phyloP scores from a whole-genome alignment of 1,140 invertebrate species.

The Panonychus citri region DNA sequence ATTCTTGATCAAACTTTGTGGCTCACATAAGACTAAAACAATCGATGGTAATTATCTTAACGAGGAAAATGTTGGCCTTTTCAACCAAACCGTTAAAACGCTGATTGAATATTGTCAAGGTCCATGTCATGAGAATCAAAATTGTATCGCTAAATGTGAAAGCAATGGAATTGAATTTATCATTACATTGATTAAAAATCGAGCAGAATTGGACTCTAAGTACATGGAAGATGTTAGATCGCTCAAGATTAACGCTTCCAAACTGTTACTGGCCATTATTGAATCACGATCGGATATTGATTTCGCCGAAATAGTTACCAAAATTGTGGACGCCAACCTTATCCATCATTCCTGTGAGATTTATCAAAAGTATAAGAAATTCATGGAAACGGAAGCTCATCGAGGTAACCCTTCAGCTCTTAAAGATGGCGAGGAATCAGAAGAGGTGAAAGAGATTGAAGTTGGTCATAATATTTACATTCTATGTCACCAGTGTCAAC shows the following conservation, averaged over 20 bases:
- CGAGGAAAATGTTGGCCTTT: slow-evolving; percentile 83
- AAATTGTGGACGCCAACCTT: slow-evolving; percentile 25
- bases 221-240: slow-evolving; percentile 92
- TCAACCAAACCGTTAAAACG: slow-evolving; percentile 92
- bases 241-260: slow-evolving; percentile 95
- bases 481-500: slow-evolving; percentile 83
- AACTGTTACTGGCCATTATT: slow-evolving; percentile 90
- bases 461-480: slow-evolving; percentile 99
- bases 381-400: slow-evolving; percentile 37
- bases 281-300: slow-evolving; percentile 84
- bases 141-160: slow-evolving; percentile 93
- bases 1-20: slow-evolving; percentile 97
- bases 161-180: slow-evolving; percentile 97
- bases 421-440: slow-evolving; percentile 44
- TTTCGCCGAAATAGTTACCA: slow-evolving; percentile 52
- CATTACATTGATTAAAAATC: slow-evolving; percentile 84
- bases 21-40: slow-evolving; percentile 91
- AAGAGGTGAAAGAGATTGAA: slow-evolving; percentile 36
- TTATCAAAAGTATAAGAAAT: slow-evolving; percentile 32
- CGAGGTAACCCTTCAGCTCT: slow-evolving; percentile 75
- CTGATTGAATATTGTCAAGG: slow-evolving; percentile 99
- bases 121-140: slow-evolving; percentile 95
- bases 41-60: slow-evolving; percentile 91
- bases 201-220: slow-evolving; percentile 85
- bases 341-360: slow-evolving; percentile 91